phyloP scores from a whole-genome alignment of 2,113 vertebrate species.

The Anas platyrhynchos region DNA sequence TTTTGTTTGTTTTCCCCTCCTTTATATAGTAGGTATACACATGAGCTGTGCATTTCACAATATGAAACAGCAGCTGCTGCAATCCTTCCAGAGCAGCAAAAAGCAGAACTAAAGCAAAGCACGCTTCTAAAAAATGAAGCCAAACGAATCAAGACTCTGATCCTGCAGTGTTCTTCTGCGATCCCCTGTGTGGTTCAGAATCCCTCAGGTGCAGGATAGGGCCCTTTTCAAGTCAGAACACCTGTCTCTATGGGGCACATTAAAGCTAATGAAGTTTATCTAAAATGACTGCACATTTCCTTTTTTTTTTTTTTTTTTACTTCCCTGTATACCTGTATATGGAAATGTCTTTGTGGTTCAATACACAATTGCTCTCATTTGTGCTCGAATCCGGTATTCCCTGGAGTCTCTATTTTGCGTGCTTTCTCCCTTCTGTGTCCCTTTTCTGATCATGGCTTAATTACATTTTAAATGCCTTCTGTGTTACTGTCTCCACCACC shows the following conservation, averaged over 20 bases:
- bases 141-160: background rate
- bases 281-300: background rate
- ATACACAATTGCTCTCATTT: slow-evolving; percentile 6
- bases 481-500: slow-evolving; percentile 32
- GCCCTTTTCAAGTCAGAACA: background rate
- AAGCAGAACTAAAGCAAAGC: background rate
- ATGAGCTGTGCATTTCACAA: background rate
- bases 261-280: background rate
- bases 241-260: accelerated
- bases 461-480: slow-evolving; percentile 74
- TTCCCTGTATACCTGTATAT: background rate
- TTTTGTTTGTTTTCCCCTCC: background rate
- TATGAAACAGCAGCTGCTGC: background rate
- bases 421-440: slow-evolving; percentile 15
- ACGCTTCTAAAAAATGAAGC: background rate
- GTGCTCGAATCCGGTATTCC: slow-evolving; percentile 37
- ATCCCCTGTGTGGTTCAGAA: background rate
- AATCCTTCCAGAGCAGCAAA: background rate
- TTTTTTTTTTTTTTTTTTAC: background rate
- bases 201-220: background rate
- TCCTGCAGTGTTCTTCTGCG: background rate
- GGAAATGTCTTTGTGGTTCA: background rate
- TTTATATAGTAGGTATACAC: accelerated
- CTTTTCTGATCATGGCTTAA: slow-evolving; percentile 51
- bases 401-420: slow-evolving; percentile 32